These are phyloP conservation scores for Sussaba pulchella DNA, from an alignment of 2,888 invertebrate species.

Conservation along the genomic window DNA sequence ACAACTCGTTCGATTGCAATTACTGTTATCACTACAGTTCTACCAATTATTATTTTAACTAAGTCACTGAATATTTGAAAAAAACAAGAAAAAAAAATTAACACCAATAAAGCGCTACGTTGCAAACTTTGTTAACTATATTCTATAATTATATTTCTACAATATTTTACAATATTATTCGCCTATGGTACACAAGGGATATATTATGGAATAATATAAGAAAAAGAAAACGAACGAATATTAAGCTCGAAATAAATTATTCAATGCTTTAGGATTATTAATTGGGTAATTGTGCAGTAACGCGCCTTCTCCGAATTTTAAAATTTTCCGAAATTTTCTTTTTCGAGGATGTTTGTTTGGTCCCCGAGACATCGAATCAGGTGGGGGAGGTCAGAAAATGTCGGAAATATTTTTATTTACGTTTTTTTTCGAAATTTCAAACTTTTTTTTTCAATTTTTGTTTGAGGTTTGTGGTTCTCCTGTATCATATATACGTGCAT, in stretches of 20 bases:
- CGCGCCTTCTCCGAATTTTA: too few species aligned
- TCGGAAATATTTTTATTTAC: too few species aligned
- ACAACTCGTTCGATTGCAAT: slow-evolving; percentile 72
- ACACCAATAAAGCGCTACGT: slow-evolving; percentile 73
- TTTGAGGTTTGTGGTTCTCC: too few species aligned
- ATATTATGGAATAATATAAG: slow-evolving; percentile 74
- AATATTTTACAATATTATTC: slow-evolving; percentile 73
- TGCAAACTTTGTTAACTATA: slow-evolving; percentile 78
- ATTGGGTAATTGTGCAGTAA: too few species aligned
- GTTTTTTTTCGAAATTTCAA: too few species aligned
- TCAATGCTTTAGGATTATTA: slow-evolving; percentile 74
- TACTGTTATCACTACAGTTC: slow-evolving; percentile 69
- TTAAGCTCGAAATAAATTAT: slow-evolving; percentile 76
- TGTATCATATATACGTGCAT: too few species aligned
- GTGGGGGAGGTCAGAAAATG: too few species aligned
- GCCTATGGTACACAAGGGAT: slow-evolving; percentile 73
- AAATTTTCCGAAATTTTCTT: too few species aligned
- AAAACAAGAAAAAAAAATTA: not conserved
- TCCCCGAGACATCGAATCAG: too few species aligned
- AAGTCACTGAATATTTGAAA: slow-evolving; percentile 63
- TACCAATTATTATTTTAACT: slow-evolving; percentile 71
- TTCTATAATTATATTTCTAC: slow-evolving; percentile 77
- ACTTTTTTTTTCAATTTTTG: too few species aligned
- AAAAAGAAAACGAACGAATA: slow-evolving; percentile 68
- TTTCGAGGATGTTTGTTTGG: too few species aligned